phyloP scores from a whole-genome alignment of 1,140 invertebrate species.

The Thaumetopoea pityocampa region DNA sequence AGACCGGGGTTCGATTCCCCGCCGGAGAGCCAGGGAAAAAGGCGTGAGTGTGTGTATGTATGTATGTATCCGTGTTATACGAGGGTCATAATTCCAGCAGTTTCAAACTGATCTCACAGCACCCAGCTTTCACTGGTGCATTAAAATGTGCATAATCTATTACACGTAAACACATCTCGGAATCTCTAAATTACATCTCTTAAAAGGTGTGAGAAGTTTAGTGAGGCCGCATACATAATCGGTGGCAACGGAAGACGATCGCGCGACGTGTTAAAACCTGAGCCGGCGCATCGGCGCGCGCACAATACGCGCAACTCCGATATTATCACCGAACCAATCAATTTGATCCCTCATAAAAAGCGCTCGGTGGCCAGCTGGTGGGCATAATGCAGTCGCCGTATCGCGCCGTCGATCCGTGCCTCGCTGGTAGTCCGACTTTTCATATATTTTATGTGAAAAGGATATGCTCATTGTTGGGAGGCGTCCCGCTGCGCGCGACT shows the following conservation, averaged over 20 bases:
- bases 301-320: conserved; percentile 54
- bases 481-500: conserved; percentile 52
- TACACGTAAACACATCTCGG: conserved; percentile 23
- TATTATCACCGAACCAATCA: conserved; percentile 72
- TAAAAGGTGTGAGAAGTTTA: conserved; percentile 49
- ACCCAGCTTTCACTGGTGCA: conserved; percentile 26
- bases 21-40: too few relatives aligned
- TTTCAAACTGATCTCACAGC: too few relatives aligned
- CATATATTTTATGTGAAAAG: conserved; percentile 75
- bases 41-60: conserved; percentile 5
- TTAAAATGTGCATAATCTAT: conserved; percentile 46
- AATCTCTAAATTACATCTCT: conserved; percentile 40
- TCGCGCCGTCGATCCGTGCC: conserved; percentile 58
- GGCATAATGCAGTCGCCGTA: conserved; percentile 53
- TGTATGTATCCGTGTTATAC: conserved; percentile 4
- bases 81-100: too few relatives aligned
- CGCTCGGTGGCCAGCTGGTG: conserved; percentile 57
- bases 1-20: too few relatives aligned
- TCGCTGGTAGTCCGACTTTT: conserved; percentile 61
- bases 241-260: conserved; percentile 25
- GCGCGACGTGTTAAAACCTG: conserved; percentile 20
- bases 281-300: conserved; percentile 16
- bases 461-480: conserved; percentile 68
- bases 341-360: conserved; percentile 74
- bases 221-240: conserved; percentile 30